Percentiles rank a stretch among this genome's conserved stretches.
Evolutionary conservation across 2,797 vertebrate genomes (phyloP).

Genomic region (Leptoclinus maculatus): DNA sequence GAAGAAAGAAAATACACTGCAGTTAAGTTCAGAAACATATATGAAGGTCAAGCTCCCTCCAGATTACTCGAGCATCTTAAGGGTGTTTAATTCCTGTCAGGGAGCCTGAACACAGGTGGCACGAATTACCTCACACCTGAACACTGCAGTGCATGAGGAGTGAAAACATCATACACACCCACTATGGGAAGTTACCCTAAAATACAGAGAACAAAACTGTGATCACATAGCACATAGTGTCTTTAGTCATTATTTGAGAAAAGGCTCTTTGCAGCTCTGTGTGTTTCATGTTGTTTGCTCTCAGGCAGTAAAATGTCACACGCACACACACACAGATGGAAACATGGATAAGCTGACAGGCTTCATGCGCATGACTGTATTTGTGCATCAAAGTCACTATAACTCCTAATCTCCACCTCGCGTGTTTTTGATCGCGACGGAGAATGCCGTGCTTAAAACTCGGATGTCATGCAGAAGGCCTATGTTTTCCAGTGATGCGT

Average conservation of each 20-base stretch:
- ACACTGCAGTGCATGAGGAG: neutral
- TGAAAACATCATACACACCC: neutral
- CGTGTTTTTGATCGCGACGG: slow-evolving; percentile 48
- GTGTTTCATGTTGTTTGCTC: slow-evolving; percentile 36
- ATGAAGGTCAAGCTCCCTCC: neutral
- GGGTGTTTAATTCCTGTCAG: neutral
- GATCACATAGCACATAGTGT: neutral
- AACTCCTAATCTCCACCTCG: slow-evolving; percentile 54
- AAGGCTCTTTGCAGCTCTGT: neutral
- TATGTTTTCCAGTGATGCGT: slow-evolving; percentile 27
- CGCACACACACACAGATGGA: slow-evolving; percentile 48
- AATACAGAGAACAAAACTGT: neutral
- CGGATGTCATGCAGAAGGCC: slow-evolving; percentile 24
- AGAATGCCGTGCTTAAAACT: slow-evolving; percentile 31
- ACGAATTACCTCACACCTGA: slow-evolving; percentile 1
- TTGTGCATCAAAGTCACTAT: slow-evolving; percentile 44
- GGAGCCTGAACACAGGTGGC: neutral
- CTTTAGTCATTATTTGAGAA: neutral
- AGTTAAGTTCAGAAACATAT: neutral
- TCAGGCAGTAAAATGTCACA: slow-evolving; percentile 38
- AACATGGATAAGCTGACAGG: slow-evolving; percentile 48
- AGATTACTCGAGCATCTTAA: neutral
- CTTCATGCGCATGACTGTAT: slow-evolving; percentile 44
- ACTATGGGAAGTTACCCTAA: neutral
- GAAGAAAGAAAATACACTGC: neutral